Base-by-base conservation (phyloP, 2,888 invertebrate species). In the Orthonevra nobilis region DNA sequence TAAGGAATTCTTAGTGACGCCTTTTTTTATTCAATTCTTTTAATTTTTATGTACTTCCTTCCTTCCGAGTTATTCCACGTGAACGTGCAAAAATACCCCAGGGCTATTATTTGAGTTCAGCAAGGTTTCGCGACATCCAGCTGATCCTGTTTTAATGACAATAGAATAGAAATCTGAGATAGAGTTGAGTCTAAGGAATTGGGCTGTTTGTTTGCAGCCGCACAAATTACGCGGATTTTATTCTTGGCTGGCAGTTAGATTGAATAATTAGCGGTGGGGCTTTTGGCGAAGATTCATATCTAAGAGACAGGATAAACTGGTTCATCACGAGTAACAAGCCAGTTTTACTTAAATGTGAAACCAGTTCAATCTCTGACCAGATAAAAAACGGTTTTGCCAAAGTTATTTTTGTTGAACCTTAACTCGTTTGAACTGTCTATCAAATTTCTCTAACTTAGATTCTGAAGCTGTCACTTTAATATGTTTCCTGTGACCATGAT, bases 201-300 rank as follows among this genome's bases (percentile, higher is more conserved):
- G 79, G 79, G 79, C 56, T 79, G 79, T 79, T 73, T 79, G 68
- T 73, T 79, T 73, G 79, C 79, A 73, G 79, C 79, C 79, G 79
- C 79, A 79, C 73, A 79, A 79, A 79, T 79, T 79, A 79, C 73
- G 79, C 79, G 73, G 79, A 79, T 79, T 79, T 50, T 48, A 50
- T 44, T 20, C 46, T 54, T 38, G 52, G 38, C 68, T 68, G 73
- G 60, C 73, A 54, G 73, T 72, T 79, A 70, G 36, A 63, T 56
- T 48, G 20, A 63, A 69, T 56, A 73, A 79, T 79, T 73, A 54
- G 79, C 79, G 14, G 69, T 70, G 50, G 42, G 56, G 19, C 30
- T 69, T 74, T 23, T 58, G 1, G 42, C 40, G 44, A 52, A 58
- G 63, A 64, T 63, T 6, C 12, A 2, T 44, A 46, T 46, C 23